Evolutionary conservation across 2,888 invertebrate genomes (phyloP), one percentile per base, ranked within the genome.

Genomic region (Tetropium fuscum): DNA sequence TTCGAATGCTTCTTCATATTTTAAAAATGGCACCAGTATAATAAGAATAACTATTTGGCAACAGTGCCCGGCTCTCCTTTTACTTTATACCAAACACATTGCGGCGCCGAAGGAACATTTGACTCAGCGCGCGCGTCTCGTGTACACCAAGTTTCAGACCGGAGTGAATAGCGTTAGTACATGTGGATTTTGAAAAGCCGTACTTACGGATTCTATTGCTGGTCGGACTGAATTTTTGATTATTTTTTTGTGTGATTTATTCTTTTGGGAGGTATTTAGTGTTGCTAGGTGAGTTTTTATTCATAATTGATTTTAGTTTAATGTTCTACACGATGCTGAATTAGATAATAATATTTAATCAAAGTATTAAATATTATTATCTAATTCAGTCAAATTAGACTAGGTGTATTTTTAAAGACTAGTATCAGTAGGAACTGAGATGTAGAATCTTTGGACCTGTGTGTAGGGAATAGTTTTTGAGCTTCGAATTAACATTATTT

Each of bases 51-150:
- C 10, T 13, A 53, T 34, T 48, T 54, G 66, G 64, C 64, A 68
- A 64, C 64, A 44, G 27, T 44, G 70, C 63, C 20, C 22, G 47
- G 60, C 60, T 63, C 59, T 65, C 64, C 60, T 66, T 51, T 51
- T 51, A 51, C 61, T 64, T 70, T 67, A 64, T 61, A 70, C 66
- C 54, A 57, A 44, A 47, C 34, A 34, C 34, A 13, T 63, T 43
- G 62, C 51, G 64, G 53, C 47, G 48, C 59, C 45, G 44, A 41
- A 48, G 51, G 60, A 55, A 64, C 72, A 74, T 70, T 72, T 61
- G 65, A 64, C 67, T 62, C 68, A 63, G 69, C 69, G 72, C 72
- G 72, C 70, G 70, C 72, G 72, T 69, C 69, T 66, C 51, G 71
- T 66, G 40, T 51, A 59, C 40, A 58, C 54, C 40, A 60, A 63